A percentile compares a stretch with the other conserved stretches of the same genome.
Evolutionary conservation across 2,113 vertebrate genomes (phyloP).

Genomic region (Actenoides hombroni): DNA sequence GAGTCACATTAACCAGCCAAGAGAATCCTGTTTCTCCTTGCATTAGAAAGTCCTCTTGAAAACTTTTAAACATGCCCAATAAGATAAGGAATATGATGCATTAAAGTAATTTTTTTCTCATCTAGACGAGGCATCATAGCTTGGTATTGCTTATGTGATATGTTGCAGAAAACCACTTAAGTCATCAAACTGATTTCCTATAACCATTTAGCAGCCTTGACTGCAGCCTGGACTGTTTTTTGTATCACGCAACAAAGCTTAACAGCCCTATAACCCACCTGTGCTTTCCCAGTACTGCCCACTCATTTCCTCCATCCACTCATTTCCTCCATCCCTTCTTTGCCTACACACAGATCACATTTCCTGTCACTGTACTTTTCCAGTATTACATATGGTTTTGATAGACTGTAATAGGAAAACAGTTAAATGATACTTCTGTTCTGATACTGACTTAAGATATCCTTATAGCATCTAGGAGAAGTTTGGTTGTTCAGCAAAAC

Average conservation of each 20-base stretch:
- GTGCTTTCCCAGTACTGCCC: not conserved
- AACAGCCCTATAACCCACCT: not conserved
- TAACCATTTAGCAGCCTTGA: not conserved
- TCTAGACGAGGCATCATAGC: not conserved
- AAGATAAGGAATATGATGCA: not conserved
- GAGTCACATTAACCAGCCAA: not conserved
- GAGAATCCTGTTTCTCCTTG: not conserved
- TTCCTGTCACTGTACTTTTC: not conserved
- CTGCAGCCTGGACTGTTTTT: not conserved
- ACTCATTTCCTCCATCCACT: not conserved
- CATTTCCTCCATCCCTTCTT: not conserved
- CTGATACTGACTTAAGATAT: not conserved
- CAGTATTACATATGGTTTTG: not conserved
- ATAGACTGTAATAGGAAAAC: not conserved
- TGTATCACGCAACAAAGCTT: not conserved
- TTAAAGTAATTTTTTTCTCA: not conserved
- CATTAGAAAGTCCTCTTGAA: not conserved
- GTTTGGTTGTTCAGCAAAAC: not conserved
- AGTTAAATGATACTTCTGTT: not conserved
- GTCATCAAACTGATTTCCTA: not conserved
- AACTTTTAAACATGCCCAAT: not conserved
- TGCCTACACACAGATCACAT: not conserved
- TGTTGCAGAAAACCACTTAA: not conserved
- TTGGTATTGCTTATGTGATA: not conserved
- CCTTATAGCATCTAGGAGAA: not conserved